Evolutionary conservation across 2,113 vertebrate genomes (phyloP), one percentile per base, ranked within the genome.

Genomic region (Rhinoptilus africanus): DNA sequence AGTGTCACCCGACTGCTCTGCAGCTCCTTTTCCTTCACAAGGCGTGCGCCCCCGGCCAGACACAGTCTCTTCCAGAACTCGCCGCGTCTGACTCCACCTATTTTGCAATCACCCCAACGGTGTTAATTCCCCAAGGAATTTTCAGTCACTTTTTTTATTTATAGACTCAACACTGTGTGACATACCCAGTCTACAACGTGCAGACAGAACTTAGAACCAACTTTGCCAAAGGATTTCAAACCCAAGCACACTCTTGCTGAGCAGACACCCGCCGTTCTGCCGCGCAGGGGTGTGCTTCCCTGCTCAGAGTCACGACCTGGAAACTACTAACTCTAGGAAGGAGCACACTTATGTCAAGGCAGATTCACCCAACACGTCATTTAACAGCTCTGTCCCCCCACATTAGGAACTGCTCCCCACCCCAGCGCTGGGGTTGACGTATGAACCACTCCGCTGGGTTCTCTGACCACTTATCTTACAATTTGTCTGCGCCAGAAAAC

Each of bases 1-100:
- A 64, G 56, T 2, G 14, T 12, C 22, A 80, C 0, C 66, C 0
- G 0, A 27, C 18, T 19, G 47, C 51, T 67, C 43, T 2, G 37
- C 35, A 37, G 28, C 32, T 54, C 22, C 1, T 69, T 20, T 30
- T 34, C 85, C 74, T 60, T 60, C 54, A 34, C 45, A 26, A 18
- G 15, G 62, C 48, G 73, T 41, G 35, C 21, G 59, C 37, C 21
- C 39, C 51, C 51, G 67, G 28, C 21, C 68, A 74, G 63, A 43
- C 3, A 5, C 64, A 23, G 24, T 2, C 43, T 67, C 62, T 64
- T 82, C 75, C 56, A 47, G 56, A 88, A 68, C 48, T 32, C 14
- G 1, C 28, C 57, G 20, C 50, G 15, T 23, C 51, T 2, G 3
- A 27, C 35, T 32, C 43, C n/a, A 24, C 13, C 4, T 28, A 24